Conservation (phyloP, 1,140 invertebrate species). For the Magallana ariakensis region DNA sequence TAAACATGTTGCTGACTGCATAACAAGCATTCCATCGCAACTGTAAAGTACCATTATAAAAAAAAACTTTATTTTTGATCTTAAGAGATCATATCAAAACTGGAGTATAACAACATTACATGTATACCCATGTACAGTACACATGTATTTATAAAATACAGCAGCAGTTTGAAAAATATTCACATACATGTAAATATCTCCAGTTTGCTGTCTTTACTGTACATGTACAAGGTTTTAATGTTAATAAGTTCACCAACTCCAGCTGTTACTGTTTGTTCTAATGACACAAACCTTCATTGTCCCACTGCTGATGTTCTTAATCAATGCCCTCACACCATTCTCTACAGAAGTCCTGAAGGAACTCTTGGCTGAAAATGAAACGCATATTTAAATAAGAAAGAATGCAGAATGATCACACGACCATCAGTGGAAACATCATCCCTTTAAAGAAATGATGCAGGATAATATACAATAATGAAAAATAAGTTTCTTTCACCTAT, state of each 20-base stretch:
- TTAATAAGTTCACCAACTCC: too few species aligned
- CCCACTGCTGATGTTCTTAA: slow-evolving; percentile 84
- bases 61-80: not conserved
- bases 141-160: too few species aligned
- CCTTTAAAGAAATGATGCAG: too few species aligned
- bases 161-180: too few species aligned
- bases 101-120: too few species aligned
- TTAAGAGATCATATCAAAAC: too few species aligned
- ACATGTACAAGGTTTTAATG: too few species aligned
- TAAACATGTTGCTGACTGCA: slow-evolving; percentile 88
- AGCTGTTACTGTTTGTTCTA: not conserved
- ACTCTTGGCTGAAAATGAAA: slow-evolving; percentile 68
- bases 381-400: not conserved
- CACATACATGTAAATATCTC: too few species aligned
- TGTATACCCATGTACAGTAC: too few species aligned
- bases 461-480: too few species aligned
- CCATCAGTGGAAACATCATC: not conserved
- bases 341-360: slow-evolving; percentile 81
- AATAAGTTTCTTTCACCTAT: too few species aligned
- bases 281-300: slow-evolving; percentile 86
- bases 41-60: slow-evolving; percentile 77
- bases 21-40: slow-evolving; percentile 95
- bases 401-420: not conserved
- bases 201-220: too few species aligned
- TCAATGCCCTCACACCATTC: slow-evolving; percentile 82